Base-by-base conservation (phyloP, 2,888 invertebrate species). In the Volucella inanis region DNA sequence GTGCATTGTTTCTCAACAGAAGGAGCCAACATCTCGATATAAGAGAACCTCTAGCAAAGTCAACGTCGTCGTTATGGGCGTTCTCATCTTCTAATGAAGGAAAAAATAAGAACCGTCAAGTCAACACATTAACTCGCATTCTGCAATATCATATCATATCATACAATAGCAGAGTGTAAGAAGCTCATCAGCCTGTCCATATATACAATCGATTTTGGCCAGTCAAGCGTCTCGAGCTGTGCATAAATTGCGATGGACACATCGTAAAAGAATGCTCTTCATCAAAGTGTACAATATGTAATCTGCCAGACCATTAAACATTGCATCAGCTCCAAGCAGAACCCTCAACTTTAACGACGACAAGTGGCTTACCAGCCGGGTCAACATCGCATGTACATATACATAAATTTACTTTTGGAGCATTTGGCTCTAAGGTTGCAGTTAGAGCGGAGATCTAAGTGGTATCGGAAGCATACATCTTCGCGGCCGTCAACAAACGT, bases 331-430 rank as follows among this genome's bases (percentile, higher is more conserved):
- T 18, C 18, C 18, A 18, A 18, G 18, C 18, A 18, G 18, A 1
- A 2, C 1, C 2, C 1, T 1, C 18, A 18, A 2, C 1, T 18
- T 1, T 18, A 2, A 18, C 1, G 2, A 2, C 1, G 2, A 2
- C 18, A 2, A 18, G 18, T 2, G 18, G 18, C 2, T 18, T 2
- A 1, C 2, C n/a, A n/a, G 2, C 18, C 2, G 2, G 18, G 18
- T 1, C 2, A 18, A 1, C 2, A 1, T 18, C 2, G 2, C 1
- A 18, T 2, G 1, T 2, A 15, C 70, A 55, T 43, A 15, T 71
- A 79, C 47, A 57, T 59, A 3, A 65, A 71, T 71, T 72, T 78
- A 14, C 54, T 79, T 31, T 76, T 54, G 39, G 59, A 67, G 54
- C 61, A 57, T 15, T 45, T 59, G 47, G 64, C 65, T 59, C 71